A percentile compares a stretch with the other conserved stretches of the same genome.
These are phyloP conservation scores for Phenganax subtilis DNA, from an alignment of 92 coral and sea anemone genomes.

Conservation along the genomic window DNA sequence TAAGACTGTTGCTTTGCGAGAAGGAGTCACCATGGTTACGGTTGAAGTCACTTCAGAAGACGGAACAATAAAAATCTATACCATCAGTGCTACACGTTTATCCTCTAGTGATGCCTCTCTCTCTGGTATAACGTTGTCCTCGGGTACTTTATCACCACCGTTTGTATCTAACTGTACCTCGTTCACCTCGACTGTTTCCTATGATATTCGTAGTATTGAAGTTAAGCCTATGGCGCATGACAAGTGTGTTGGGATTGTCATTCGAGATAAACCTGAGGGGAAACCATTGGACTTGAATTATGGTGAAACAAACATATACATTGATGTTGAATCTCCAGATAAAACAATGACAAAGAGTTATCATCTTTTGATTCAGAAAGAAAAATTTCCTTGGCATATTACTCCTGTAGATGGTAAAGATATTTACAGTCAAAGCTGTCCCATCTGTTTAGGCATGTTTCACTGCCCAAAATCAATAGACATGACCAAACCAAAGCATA, in stretches of 20 bases:
- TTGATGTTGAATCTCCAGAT: slow-evolving; percentile 90
- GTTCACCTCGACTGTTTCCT: slow-evolving; percentile 61
- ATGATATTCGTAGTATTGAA: slow-evolving; percentile 48
- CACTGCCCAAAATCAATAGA: slow-evolving; percentile 79
- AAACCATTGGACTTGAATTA: slow-evolving; percentile 59
- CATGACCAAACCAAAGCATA: slow-evolving; percentile 62
- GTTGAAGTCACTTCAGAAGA: slow-evolving; percentile 95
- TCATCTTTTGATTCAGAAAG: slow-evolving; percentile 50
- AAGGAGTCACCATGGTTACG: slow-evolving; percentile 74
- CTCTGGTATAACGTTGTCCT: slow-evolving; percentile 59
- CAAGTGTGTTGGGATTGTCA: slow-evolving; percentile 61
- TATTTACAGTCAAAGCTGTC: slow-evolving; percentile 58
- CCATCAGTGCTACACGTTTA: slow-evolving; percentile 66
- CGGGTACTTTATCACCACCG: slow-evolving; percentile 57
- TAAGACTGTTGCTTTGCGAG: slow-evolving; percentile 64
- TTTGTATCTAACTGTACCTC: slow-evolving; percentile 52
- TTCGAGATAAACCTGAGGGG: slow-evolving; percentile 55
- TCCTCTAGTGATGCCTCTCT: slow-evolving; percentile 89
- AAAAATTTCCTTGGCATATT: slow-evolving; percentile 56
- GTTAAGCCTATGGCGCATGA: slow-evolving; percentile 71
- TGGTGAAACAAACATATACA: slow-evolving; percentile 71
- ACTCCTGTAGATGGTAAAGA: slow-evolving; percentile 49
- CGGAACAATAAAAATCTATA: slow-evolving; percentile 86
- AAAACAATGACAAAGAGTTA: slow-evolving; percentile 55
- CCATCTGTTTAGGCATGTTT: slow-evolving; percentile 71